These are phyloP conservation scores for Propithecus coquereli DNA, from an alignment of 2,113 vertebrate species.

Conservation along the genomic window DNA sequence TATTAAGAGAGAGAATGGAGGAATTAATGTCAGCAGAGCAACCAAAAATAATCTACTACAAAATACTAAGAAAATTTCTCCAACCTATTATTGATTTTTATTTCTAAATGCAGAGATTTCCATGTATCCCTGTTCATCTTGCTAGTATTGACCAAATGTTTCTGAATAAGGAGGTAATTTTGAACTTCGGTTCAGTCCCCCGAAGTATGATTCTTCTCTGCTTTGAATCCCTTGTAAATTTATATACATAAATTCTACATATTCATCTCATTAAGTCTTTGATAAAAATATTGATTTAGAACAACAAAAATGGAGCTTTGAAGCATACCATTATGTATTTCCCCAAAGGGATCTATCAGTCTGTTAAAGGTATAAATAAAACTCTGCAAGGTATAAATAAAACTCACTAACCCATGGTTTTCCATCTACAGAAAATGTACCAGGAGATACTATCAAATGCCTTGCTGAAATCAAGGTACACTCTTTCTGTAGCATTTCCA, in stretches of 20 bases:
- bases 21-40: background rate
- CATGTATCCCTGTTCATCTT: background rate
- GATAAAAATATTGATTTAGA: slow-evolving; percentile 29
- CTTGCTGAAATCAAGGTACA: background rate
- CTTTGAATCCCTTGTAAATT: background rate
- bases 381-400: background rate
- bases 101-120: background rate
- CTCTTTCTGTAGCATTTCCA: background rate
- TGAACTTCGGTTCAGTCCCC: background rate
- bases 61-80: background rate
- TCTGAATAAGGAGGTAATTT: background rate
- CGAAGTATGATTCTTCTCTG: background rate
- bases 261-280: background rate
- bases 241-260: background rate
- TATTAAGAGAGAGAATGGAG: background rate
- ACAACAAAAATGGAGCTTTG: background rate
- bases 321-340: background rate
- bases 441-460: background rate
- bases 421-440: background rate
- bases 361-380: background rate
- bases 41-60: background rate
- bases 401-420: background rate
- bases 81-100: background rate
- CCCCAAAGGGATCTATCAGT: background rate
- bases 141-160: background rate